Percentiles rank a stretch among this genome's conserved stretches.
phyloP scores from a whole-genome alignment of 2,797 vertebrate species.

The Ctenochaetus hawaiiensis region DNA sequence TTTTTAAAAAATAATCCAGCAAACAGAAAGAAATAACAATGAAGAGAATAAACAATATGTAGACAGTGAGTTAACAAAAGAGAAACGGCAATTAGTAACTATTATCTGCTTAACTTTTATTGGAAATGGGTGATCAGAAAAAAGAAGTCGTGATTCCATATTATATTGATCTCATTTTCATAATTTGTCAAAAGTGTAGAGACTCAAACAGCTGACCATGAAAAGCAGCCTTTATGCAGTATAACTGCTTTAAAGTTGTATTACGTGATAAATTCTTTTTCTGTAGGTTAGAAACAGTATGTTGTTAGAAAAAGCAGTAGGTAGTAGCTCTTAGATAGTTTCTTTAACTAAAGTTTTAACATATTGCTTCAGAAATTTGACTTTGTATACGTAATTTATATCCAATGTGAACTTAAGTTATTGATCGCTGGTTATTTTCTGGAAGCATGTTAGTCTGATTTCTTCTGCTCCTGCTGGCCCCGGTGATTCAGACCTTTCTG shows the following conservation, averaged over 20 bases:
- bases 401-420: slow-evolving; percentile 75
- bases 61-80: background rate
- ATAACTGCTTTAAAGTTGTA: slow-evolving; percentile 43
- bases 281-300: slow-evolving; percentile 71
- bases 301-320: slow-evolving; percentile 64
- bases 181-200: slow-evolving; percentile 41
- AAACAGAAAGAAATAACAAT: background rate
- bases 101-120: slow-evolving; percentile 34
- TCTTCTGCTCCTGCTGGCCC: slow-evolving; percentile 35
- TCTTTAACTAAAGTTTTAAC: slow-evolving; percentile 78
- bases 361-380: slow-evolving; percentile 71
- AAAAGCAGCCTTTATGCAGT: slow-evolving; percentile 44
- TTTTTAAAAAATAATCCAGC: slow-evolving; percentile 24
- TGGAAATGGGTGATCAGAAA: slow-evolving; percentile 34
- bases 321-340: slow-evolving; percentile 69
- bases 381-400: slow-evolving; percentile 75
- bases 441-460: slow-evolving; percentile 38
- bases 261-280: slow-evolving; percentile 50
- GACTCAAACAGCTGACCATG: slow-evolving; percentile 35
- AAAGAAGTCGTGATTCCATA: slow-evolving; percentile 23
- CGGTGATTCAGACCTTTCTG: slow-evolving; percentile 6
- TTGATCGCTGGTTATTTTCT: slow-evolving; percentile 73
- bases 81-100: slow-evolving; percentile 24
- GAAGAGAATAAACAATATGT: no score
- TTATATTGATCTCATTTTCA: slow-evolving; percentile 46